Conservation (phyloP, 2,113 vertebrate genomes). For the Camelus bactrianus region DNA sequence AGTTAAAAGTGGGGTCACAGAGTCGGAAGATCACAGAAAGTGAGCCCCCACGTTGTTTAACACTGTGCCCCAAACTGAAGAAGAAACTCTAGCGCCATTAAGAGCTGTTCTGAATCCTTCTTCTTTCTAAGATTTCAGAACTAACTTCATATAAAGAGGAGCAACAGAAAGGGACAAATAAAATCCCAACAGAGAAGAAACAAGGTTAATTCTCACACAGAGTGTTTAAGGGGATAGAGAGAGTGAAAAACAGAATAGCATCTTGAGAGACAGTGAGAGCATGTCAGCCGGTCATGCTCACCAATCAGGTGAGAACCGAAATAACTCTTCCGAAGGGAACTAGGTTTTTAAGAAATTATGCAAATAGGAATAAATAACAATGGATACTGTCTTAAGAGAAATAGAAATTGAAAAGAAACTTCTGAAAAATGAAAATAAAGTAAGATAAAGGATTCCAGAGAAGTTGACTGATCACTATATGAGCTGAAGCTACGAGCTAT, state of each 20-base stretch:
- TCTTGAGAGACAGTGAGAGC: neutral
- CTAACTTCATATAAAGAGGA: neutral
- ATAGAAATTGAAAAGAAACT: neutral
- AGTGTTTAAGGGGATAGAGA: neutral
- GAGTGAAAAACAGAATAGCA: neutral
- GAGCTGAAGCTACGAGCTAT: neutral
- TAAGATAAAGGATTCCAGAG: neutral
- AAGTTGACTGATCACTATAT: neutral
- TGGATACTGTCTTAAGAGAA: neutral
- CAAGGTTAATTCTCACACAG: neutral
- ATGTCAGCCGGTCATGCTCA: fast-evolving
- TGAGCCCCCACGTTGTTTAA: neutral
- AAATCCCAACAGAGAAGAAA: neutral
- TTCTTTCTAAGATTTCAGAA: neutral
- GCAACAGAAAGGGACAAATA: neutral
- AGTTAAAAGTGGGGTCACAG: neutral
- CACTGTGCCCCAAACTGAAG: neutral
- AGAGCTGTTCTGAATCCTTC: neutral
- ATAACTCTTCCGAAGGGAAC: neutral
- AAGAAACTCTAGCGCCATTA: neutral
- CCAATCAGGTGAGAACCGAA: neutral
- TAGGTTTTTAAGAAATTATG: neutral
- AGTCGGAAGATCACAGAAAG: neutral
- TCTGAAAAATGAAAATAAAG: neutral
- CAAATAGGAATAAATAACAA: neutral